phyloP scores from a whole-genome alignment of 2,888 invertebrate genomes.

The Calameuta idolon region DNA sequence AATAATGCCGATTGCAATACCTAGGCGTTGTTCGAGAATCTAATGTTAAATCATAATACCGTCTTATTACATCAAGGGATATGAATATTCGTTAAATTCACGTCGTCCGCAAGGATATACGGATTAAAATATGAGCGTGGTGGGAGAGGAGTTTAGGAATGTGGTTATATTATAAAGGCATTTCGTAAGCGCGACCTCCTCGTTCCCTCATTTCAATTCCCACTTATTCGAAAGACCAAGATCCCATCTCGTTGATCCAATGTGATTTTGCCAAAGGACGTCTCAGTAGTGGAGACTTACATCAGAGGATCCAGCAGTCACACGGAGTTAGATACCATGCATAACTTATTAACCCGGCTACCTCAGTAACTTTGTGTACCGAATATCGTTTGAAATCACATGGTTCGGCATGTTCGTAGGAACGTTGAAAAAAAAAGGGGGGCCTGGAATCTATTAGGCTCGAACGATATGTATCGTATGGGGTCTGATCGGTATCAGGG shows the following conservation, averaged over 20 bases:
- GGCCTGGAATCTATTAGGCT: background rate
- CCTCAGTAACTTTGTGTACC: background rate
- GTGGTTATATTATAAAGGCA: background rate
- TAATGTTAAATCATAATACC: background rate
- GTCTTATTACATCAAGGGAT: background rate
- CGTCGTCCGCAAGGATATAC: background rate
- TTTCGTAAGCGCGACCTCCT: background rate
- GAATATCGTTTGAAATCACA: background rate
- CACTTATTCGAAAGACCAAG: background rate
- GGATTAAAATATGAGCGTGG: background rate
- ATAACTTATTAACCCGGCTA: background rate
- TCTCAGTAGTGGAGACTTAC: background rate
- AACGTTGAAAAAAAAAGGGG: background rate
- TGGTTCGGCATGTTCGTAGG: background rate
- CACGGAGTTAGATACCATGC: no score
- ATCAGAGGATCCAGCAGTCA: no score
- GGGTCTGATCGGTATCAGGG: background rate
- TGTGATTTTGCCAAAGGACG: background rate
- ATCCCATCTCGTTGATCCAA: background rate
- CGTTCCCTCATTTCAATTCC: background rate
- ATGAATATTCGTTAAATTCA: background rate
- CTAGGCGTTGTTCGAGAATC: background rate
- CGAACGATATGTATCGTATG: background rate
- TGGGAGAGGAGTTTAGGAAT: background rate
- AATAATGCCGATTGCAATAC: background rate